Conservation (phyloP, 2,113 vertebrate species). For the Numenius arquata region DNA sequence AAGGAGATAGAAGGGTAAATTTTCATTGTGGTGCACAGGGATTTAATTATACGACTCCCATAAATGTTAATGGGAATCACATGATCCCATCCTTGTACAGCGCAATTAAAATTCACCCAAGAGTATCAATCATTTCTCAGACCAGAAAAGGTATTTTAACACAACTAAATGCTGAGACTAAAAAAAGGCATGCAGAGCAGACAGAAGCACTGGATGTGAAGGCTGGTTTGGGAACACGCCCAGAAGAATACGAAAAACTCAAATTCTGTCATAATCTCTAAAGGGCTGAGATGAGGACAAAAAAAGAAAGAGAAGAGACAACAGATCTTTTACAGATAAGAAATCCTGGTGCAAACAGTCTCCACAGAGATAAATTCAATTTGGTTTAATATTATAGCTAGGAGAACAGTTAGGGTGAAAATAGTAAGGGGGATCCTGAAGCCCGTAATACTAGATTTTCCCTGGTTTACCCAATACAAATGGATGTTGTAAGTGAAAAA, state of each 20-base stretch:
- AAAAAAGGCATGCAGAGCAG: neutral
- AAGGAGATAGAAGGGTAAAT: neutral
- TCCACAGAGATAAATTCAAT: neutral
- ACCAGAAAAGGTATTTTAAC: conserved; percentile 7
- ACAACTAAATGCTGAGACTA: neutral
- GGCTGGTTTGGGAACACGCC: neutral
- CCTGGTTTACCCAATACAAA: neutral
- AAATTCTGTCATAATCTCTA: neutral
- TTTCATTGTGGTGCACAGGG: neutral
- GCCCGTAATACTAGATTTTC: neutral
- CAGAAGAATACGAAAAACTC: neutral
- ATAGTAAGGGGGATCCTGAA: neutral
- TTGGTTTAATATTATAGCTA: neutral
- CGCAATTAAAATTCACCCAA: neutral
- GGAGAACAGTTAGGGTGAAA: neutral
- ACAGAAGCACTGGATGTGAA: neutral
- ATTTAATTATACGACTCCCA: neutral
- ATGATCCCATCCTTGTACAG: neutral
- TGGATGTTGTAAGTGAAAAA: neutral
- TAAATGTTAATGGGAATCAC: conserved; percentile 47
- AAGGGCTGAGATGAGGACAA: neutral
- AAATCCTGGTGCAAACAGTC: neutral
- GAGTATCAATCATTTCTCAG: conserved; percentile 13
- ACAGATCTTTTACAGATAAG: neutral
- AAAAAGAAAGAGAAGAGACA: neutral